phyloP scores from a whole-genome alignment of 2,113 vertebrate genomes.

The Cottus gobio region DNA sequence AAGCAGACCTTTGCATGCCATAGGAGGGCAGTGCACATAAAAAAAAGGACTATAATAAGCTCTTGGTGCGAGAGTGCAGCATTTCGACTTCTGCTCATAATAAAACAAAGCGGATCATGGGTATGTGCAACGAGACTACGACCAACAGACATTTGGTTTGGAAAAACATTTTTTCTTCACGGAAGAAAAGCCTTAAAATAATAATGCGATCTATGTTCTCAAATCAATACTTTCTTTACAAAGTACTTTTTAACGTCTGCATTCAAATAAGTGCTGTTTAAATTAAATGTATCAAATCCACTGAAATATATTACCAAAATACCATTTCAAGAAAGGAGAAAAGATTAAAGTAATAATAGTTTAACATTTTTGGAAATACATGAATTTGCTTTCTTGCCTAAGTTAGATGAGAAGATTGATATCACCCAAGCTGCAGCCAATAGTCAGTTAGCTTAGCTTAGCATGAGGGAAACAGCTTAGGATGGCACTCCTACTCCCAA shows the following conservation, averaged over 20 bases:
- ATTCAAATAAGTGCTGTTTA: not conserved
- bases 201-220: not conserved
- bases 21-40: constrained; percentile 38
- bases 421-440: not conserved
- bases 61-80: constrained; percentile 20
- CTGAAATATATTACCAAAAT: not conserved
- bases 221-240: not conserved
- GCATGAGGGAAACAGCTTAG: not conserved
- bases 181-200: constrained; percentile 3
- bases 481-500: constrained; percentile 20
- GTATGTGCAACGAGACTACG: not conserved
- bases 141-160: constrained; percentile 11
- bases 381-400: not conserved
- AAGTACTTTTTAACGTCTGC: not conserved
- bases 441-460: not conserved
- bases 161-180: not conserved
- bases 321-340: not conserved
- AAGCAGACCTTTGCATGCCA: constrained; percentile 23
- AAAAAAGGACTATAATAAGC: constrained; percentile 40
- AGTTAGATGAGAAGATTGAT: not conserved
- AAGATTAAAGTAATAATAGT: not conserved
- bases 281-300: not conserved
- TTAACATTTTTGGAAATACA: not conserved
- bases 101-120: constrained; percentile 30
- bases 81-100: constrained; percentile 24